Base-by-base conservation (phyloP, 2,888 invertebrate genomes). In the Spisula subtruncata region DNA sequence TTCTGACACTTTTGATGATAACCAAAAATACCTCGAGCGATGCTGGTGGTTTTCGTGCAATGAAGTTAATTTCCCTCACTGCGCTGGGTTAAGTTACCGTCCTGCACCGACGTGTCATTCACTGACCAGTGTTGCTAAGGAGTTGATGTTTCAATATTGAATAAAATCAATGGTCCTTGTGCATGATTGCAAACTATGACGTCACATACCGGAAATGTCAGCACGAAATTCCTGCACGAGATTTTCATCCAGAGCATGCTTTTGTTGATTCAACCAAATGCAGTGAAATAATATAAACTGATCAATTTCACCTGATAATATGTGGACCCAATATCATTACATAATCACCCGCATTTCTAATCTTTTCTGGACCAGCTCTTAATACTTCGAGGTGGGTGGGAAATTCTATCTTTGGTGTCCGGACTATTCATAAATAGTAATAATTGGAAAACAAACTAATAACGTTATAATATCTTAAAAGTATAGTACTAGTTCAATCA, bases 1-100 rank as follows among this genome's bases (percentile, higher is more conserved):
- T 85, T 85, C 54, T 85, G 85, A 85, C 85, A 85, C 80, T 56
- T 85, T 85, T 85, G 80, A 85, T 80, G 85, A 80, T 85, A 85
- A 80, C 85, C 80, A 80, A 85, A 54, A 85, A 85, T 80, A 85
- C 79, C 48, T 54, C 41, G 79, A n/a, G 25, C 85, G 48, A 79
- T 85, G 85, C 41, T 51, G 85, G 85, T 35, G 85, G 85, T 51
- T 75, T 84, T n/a, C 60, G 25, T 66, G 25, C 2, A n/a, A 25
- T 66, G 5, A 66, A 5, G 60, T 25, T n/a, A 25, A 2, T 10
- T 66, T 6, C 25, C n/a, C 10, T 8, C 5, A 66, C 25, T n/a
- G 0, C 25, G 6, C 1, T 25, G 6, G 60, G 25, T 66, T 66
- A 8, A 4, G 12, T 66, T 66, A 66, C 60, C n/a, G n/a, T 4